Base-by-base conservation (phyloP, 2,113 vertebrate genomes). In the Otus sunia region DNA sequence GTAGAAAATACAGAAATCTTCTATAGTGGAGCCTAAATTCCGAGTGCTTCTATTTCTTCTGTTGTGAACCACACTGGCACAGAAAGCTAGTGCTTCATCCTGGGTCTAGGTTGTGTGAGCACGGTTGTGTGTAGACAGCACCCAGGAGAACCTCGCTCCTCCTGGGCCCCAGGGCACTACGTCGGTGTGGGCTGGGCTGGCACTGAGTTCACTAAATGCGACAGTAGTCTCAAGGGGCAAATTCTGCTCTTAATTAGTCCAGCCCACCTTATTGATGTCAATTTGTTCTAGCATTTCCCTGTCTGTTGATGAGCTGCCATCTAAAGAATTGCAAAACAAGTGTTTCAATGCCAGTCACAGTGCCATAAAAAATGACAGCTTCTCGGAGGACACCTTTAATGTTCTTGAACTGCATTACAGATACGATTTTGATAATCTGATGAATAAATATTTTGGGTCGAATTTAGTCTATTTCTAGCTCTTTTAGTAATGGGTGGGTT, bases 351-450 rank as follows among this genome's bases (percentile, higher is more conserved):
- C 47, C 89, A 89, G 50, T 58, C 86, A 95, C 36, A 88, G 19
- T 69, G 62, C 50, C 80, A 50, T 77, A 63, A 86, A 90, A 94
- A 90, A 85, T 71, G 92, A 73, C 58, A 87, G 72, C n/a, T 82
- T 83, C 74, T 97, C 93, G 76, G 64, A 90, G 79, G 82, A 93
- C 52, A 75, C 39, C 34, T 96, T 88, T 92, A 88, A 95, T 90
- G 37, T 84, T 96, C 86, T 74, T 60, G 26, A 90, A 53, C 41
- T 81, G 55, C 76, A 63, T 73, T 92, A 90, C n/a, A 75, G 76
- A 71, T 64, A 85, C 3, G 12, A 34, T 89, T 93, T 91, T 81
- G 20, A 36, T 91, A 66, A 90, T 58, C 17, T 4, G 3, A 72
- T 79, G 79, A 94, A 94, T 92, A 92, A 86, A 74, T 53, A 84